Conservation (phyloP, 2,888 invertebrate genomes). For the Archips xylosteana region DNA sequence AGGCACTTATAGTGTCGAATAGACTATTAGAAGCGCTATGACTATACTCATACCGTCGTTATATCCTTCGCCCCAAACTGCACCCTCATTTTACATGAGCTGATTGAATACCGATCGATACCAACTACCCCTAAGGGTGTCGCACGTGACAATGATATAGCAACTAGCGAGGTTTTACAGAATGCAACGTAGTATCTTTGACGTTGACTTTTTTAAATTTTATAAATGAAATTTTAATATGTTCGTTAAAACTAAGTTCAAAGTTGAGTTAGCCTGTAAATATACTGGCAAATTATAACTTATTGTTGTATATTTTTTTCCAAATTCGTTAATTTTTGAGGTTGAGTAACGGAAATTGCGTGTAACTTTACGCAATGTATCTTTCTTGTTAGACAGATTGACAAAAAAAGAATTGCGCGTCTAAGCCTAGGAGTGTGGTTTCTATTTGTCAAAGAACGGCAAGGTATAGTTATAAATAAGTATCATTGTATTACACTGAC, state of each 20-base stretch:
- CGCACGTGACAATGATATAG: conserved; percentile 1
- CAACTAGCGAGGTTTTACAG: not conserved
- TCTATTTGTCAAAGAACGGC: not conserved
- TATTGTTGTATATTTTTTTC: not conserved
- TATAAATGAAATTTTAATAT: too few species aligned
- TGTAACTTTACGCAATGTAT: not conserved
- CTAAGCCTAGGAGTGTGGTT: not conserved
- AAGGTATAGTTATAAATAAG: too few species aligned
- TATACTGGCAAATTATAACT: too few species aligned
- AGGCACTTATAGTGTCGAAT: not conserved
- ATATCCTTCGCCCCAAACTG: conserved; percentile 18
- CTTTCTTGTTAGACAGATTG: not conserved
- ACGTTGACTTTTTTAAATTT: not conserved
- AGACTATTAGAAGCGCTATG: not conserved
- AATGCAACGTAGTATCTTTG: not conserved
- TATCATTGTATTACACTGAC: too few species aligned
- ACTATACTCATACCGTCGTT: not conserved
- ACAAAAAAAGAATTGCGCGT: not conserved
- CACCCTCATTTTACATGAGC: not conserved
- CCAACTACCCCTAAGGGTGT: conserved; percentile 28
- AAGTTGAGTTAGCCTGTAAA: too few species aligned
- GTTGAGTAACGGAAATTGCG: not conserved
- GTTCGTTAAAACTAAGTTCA: not conserved
- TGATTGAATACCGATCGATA: conserved; percentile 37
- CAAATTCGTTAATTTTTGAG: not conserved